These are phyloP conservation scores for Stomatorhinus ivindoensis DNA, from an alignment of 2,113 vertebrate species.

Conservation along the genomic window DNA sequence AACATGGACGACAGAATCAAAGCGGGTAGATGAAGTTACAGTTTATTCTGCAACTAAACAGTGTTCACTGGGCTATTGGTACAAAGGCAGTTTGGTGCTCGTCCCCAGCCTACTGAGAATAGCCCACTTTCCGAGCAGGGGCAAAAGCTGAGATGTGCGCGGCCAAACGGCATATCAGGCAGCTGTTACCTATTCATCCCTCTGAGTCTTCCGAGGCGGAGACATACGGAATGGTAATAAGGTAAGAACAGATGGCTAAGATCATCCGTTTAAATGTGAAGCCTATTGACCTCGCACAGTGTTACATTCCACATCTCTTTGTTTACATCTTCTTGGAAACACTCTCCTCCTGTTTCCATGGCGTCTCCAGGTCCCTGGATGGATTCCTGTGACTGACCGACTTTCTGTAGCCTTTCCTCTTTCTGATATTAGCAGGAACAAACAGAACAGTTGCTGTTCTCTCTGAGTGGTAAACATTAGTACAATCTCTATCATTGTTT, in stretches of 20 bases:
- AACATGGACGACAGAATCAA: neutral
- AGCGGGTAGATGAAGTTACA: neutral
- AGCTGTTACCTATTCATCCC: neutral
- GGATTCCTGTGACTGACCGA: neutral
- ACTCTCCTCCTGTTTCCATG: neutral
- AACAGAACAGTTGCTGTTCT: neutral
- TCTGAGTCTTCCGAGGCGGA: neutral
- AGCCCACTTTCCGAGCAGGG: neutral
- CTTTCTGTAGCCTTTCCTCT: neutral
- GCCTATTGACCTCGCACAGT: neutral
- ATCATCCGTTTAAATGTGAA: neutral
- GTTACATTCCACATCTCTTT: neutral
- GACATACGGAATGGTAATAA: neutral
- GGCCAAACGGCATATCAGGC: neutral
- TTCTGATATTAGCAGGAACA: neutral
- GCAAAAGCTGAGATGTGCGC: neutral
- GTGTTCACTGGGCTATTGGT: neutral
- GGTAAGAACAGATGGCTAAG: neutral
- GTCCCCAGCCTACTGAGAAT: neutral
- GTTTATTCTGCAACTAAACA: neutral
- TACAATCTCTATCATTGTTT: neutral
- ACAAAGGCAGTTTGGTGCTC: neutral
- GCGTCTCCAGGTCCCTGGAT: neutral
- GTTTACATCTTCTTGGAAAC: neutral
- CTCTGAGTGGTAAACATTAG: neutral